Percentiles rank a stretch among this genome's conserved stretches.
Evolutionary conservation across 2,797 vertebrate genomes (phyloP).

Genomic region (Taenioides sp.): DNA sequence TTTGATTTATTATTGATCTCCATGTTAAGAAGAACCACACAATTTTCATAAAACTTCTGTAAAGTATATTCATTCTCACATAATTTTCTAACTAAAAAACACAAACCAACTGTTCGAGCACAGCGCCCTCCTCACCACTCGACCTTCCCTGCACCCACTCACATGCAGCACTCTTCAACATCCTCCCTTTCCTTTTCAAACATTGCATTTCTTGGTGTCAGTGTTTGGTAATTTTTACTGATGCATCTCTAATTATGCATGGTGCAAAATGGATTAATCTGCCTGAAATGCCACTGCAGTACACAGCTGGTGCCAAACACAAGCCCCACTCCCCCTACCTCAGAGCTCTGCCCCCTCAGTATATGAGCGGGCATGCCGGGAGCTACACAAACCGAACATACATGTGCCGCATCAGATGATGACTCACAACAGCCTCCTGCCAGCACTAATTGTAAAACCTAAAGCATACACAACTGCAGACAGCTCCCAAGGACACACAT

Average conservation of each 20-base stretch:
- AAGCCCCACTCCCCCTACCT: slow-evolving; percentile 53
- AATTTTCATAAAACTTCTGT: background rate
- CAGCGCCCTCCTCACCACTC: too few species aligned
- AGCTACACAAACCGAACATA: slow-evolving; percentile 34
- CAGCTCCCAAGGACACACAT: slow-evolving; percentile 55
- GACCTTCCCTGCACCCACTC: too few species aligned
- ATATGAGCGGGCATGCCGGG: slow-evolving; percentile 23
- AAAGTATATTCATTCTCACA: too few species aligned
- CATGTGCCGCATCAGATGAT: slow-evolving; percentile 52
- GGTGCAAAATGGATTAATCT: slow-evolving; percentile 53
- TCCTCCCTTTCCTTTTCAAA: background rate
- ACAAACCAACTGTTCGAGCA: too few species aligned
- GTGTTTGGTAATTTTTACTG: slow-evolving; percentile 22
- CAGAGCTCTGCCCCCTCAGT: slow-evolving; percentile 11
- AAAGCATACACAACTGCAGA: slow-evolving; percentile 46
- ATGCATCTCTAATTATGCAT: slow-evolving; percentile 34
- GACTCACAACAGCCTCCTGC: slow-evolving; percentile 57
- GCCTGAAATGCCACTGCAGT: slow-evolving; percentile 62
- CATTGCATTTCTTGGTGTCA: background rate
- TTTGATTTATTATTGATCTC: background rate
- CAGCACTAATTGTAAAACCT: slow-evolving; percentile 57
- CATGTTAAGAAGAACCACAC: background rate
- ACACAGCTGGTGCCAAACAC: slow-evolving; percentile 57
- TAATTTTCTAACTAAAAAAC: too few species aligned
- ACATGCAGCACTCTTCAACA: too few species aligned